phyloP scores from a whole-genome alignment of 2,888 invertebrate species.

The Tachina fera region DNA sequence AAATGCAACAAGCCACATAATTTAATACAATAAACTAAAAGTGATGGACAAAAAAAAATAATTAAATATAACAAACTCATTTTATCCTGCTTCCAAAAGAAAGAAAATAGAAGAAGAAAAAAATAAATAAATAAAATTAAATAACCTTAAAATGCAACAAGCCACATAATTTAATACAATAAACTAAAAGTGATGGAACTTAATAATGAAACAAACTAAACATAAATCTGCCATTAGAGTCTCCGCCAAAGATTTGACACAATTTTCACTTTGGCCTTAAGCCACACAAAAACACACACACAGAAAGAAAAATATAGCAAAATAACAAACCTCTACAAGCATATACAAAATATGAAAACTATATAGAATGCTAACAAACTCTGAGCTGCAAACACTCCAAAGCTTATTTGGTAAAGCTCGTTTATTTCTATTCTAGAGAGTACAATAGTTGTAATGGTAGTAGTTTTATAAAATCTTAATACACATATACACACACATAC shows the following conservation, averaged over 20 bases:
- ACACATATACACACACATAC: background rate
- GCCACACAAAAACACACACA: conserved; percentile 14
- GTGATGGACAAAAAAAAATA: conserved; percentile 6
- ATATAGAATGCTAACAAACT: conserved; percentile 43
- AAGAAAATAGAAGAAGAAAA: background rate
- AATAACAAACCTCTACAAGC: background rate
- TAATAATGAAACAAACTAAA: conserved; percentile 39
- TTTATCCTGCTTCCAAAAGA: background rate
- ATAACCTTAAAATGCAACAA: conserved; percentile 7
- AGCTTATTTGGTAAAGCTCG: conserved; percentile 52
- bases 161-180: conserved; percentile 40
- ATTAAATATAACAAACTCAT: background rate
- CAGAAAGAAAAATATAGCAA: conserved; percentile 2
- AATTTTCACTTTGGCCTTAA: conserved; percentile 59
- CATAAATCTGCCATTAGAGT: conserved; percentile 29
- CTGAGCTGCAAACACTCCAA: conserved; percentile 30
- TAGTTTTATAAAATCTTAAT: conserved; percentile 15
- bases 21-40: conserved; percentile 54
- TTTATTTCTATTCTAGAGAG: conserved; percentile 49
- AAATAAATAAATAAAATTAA: conserved; percentile 1
- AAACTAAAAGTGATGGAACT: conserved; percentile 52
- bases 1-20: conserved; percentile 20
- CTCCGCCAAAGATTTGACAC: conserved; percentile 62
- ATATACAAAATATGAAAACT: conserved; percentile 11
- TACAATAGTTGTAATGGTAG: conserved; percentile 40